A percentile compares a stretch with the other conserved stretches of the same genome.
phyloP scores from a whole-genome alignment of 2,797 vertebrate genomes.

The Danio jaintianensis region DNA sequence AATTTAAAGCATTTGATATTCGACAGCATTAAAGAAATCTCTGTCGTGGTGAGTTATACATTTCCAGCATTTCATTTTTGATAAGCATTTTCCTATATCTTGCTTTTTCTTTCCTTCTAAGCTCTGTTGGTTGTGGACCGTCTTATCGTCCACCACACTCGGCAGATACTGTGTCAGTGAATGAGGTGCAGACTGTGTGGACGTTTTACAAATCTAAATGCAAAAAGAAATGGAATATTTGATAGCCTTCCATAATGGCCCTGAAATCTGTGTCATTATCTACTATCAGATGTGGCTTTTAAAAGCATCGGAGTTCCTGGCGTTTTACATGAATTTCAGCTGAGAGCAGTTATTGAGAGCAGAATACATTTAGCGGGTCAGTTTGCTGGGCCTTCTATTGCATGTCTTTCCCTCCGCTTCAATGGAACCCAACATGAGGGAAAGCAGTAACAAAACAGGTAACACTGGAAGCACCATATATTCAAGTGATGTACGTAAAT shows the following conservation, averaged over 20 bases:
- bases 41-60: constrained; percentile 52
- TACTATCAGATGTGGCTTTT: constrained; percentile 74
- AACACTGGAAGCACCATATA: neutral
- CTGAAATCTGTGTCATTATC: constrained; percentile 79
- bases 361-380: constrained; percentile 76
- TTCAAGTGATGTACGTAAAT: neutral
- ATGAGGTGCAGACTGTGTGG: constrained; percentile 56
- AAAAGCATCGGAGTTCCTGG: constrained; percentile 71
- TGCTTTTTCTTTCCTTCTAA: constrained; percentile 47
- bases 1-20: constrained; percentile 45
- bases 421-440: constrained; percentile 36
- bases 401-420: constrained; percentile 58
- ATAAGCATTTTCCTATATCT: constrained; percentile 61
- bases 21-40: constrained; percentile 40
- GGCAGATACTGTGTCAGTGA: constrained; percentile 56
- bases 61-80: constrained; percentile 58
- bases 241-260: constrained; percentile 75
- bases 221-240: constrained; percentile 73
- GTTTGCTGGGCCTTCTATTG: constrained; percentile 54
- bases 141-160: constrained; percentile 58
- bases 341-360: constrained; percentile 67
- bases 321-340: constrained; percentile 79
- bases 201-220: constrained; percentile 62
- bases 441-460: constrained; percentile 40
- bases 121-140: constrained; percentile 49